These are phyloP conservation scores for Drosophila busckii DNA, from an alignment of 1,140 invertebrate genomes.

Conservation along the genomic window DNA sequence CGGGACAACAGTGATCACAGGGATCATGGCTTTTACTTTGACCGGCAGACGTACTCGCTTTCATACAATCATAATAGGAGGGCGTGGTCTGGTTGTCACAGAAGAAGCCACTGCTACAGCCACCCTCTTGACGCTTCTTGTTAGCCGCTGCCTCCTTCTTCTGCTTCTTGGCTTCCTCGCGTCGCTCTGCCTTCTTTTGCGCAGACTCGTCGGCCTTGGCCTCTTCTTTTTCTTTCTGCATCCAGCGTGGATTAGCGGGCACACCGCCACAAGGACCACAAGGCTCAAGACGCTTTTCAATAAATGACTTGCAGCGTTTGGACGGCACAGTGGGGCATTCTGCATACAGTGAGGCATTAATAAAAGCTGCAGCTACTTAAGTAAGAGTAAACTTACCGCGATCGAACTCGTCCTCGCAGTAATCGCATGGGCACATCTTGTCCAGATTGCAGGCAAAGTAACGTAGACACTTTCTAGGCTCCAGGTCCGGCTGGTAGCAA, in stretches of 20 bases:
- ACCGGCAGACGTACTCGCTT: not conserved
- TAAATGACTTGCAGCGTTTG: no score
- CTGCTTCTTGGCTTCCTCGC: not conserved
- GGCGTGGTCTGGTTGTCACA: not conserved
- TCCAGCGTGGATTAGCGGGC: constrained; percentile 22
- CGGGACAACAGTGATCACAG: constrained; percentile 21
- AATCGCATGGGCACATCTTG: constrained; percentile 61
- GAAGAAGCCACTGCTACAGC: constrained; percentile 4
- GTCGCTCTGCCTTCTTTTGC: not conserved
- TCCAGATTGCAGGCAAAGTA: constrained; percentile 70
- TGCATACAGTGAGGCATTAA: not conserved
- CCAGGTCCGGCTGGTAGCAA: constrained; percentile 11
- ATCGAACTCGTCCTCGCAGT: constrained; percentile 65
- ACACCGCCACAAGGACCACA: constrained; percentile 53
- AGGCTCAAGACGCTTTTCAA: constrained; percentile 38
- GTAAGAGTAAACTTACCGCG: constrained; percentile 29
- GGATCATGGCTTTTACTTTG: not conserved
- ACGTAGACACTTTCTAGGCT: constrained; percentile 23
- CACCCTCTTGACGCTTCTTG: constrained; percentile 42
- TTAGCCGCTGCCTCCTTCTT: constrained; percentile 4
- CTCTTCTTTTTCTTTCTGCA: constrained; percentile 11
- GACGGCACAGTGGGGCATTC: constrained; percentile 55
- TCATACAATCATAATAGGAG: no score
- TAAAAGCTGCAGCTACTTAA: not conserved
- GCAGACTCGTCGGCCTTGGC: not conserved